Conservation (phyloP, 2,797 vertebrate species). For the Triplophysa yarkandensis region DNA sequence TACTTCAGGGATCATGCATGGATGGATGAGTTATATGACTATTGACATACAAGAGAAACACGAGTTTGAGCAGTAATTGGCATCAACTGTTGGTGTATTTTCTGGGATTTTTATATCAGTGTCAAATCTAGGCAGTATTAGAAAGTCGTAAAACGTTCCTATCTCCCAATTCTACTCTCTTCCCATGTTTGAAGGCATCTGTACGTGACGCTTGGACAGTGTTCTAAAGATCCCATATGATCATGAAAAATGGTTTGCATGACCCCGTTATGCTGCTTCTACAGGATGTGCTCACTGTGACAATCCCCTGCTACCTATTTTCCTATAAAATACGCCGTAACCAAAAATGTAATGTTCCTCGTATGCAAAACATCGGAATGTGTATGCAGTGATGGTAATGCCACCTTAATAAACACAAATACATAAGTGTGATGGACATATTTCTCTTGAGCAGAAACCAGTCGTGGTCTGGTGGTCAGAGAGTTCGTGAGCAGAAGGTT, state of each 20-base stretch:
- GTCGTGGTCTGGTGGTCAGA: too few relatives aligned
- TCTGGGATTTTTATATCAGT: neutral
- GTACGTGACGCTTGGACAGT: neutral
- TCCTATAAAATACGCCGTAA: conserved; percentile 41
- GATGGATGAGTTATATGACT: conserved; percentile 76
- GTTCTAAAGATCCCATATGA: conserved; percentile 18
- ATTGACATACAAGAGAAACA: conserved; percentile 45
- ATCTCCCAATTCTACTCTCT: too few relatives aligned
- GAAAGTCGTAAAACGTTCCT: too few relatives aligned
- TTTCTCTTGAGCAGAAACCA: too few relatives aligned
- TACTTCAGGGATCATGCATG: conserved; percentile 81
- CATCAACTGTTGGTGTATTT: neutral
- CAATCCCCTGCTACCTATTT: conserved; percentile 24
- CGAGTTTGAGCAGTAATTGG: conserved; percentile 5
- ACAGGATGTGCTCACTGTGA: conserved; percentile 20
- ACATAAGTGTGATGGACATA: conserved; percentile 26
- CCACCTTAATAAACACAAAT: conserved; percentile 47
- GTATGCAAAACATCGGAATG: conserved; percentile 47
- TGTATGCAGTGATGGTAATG: conserved; percentile 45
- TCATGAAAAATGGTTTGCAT: conserved; percentile 65
- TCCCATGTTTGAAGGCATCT: too few relatives aligned
- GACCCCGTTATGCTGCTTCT: conserved; percentile 64
- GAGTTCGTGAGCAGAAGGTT: too few relatives aligned
- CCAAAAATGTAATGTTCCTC: conserved; percentile 33
- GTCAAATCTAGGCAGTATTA: neutral